Conservation (phyloP, 1,140 invertebrate species). For the Bombus consobrinus region DNA sequence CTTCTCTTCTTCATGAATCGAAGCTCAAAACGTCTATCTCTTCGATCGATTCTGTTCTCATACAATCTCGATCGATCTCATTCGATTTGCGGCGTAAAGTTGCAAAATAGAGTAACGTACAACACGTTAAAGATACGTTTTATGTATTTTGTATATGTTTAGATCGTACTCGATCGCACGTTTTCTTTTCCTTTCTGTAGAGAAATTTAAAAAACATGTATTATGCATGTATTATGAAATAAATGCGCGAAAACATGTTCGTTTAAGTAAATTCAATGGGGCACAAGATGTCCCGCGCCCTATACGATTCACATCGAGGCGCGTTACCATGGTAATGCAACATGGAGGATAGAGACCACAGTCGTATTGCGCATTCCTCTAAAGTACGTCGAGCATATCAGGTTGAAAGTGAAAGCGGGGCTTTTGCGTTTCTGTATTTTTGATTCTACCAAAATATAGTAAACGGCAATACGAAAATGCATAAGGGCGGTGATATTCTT, state of each 20-base stretch:
- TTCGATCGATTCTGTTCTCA: background rate
- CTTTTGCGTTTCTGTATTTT: too few species aligned
- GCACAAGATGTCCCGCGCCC: background rate
- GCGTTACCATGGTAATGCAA: conserved; percentile 8
- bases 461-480: background rate
- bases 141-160: too few species aligned
- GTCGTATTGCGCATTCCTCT: background rate
- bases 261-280: background rate
- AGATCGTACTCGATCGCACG: too few species aligned
- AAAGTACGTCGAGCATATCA: background rate
- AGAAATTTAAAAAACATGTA: background rate
- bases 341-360: background rate
- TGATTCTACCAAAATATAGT: background rate
- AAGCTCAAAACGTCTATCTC: too few species aligned
- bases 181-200: background rate
- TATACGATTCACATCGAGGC: background rate
- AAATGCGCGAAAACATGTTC: background rate
- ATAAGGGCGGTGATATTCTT: fast-evolving
- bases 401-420: background rate
- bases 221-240: background rate
- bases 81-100: background rate
- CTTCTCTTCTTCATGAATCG: too few species aligned
- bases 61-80: background rate
- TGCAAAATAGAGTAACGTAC: too few species aligned
- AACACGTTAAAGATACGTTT: too few species aligned